Base-by-base conservation (phyloP, 1,140 invertebrate genomes). In the Leptinotarsa defecta region DNA sequence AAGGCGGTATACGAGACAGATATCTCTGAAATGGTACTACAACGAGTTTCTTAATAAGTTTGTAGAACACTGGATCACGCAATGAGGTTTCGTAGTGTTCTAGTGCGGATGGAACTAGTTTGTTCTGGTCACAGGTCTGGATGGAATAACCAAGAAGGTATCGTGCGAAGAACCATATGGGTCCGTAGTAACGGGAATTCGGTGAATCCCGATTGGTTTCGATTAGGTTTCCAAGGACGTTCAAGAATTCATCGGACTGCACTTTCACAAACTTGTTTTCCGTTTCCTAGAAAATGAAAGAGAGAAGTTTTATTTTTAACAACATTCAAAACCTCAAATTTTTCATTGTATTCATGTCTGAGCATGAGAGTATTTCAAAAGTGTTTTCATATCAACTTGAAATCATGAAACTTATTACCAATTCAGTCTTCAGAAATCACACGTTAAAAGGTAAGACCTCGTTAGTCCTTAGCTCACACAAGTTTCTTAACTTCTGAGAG, bases 11-110 rank as follows among this genome's bases (percentile, higher is more conserved):
- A 48, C 79, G 64, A 22, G 52, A 52, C 52, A 79, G 75, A 76
- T 76, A 76, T 52, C 86, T 83, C 5, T 84, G 74, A 78, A 87
- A 89, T 57, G 52, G 52, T 70, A 86, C 85, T 74, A 87, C 82
- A 34, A 85, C 80, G 78, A 91, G 85, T 77, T 88, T 87, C 81
- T 90, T 88, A 83, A 86, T 86, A 79, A 92, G 86, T 73, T 86
- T 87, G 87, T 90, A 92, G 88, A 90, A 91, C 72, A 90, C 86
- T 17, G 91, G 91, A 83, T 92, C 91, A 63, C 91, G 89, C 73
- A 91, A 80, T 76, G 89, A 88, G 24, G 91, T 92, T 73, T 87
- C 86, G 72, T 83, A 88, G 78, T 88, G 86, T 70, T 88, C 85
- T 69, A 89, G 78, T 5, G 85, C 82, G 0, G 80, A 80, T 19